Base-by-base conservation (phyloP, 64 coral and sea anemone species). In the Montipora efflorescens region DNA sequence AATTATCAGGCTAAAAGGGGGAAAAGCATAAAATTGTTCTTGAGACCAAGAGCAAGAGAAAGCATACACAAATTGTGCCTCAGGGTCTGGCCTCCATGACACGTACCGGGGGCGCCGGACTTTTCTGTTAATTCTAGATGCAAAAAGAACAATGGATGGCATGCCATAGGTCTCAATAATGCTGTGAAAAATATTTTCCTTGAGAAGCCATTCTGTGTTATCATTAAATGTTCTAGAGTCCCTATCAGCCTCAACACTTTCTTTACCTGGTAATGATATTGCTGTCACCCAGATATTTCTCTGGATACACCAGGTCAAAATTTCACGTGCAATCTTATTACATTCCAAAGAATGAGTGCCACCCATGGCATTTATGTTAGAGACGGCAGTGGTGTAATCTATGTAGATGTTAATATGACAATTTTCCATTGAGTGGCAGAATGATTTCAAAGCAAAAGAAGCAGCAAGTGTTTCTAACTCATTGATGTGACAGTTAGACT, bases 161-260 rank as follows among this genome's bases (percentile, higher is more conserved):
- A 52, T 88, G n/a, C 86, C 86, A 67, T 48, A 88, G 28, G 23
- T 73, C 11, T 28, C 47, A 74, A 61, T 14, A n/a, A 88, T 46
- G 86, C 18, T 52, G 25, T 55, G 28, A 25, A 88, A 88, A n/a
- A 43, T 15, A 74, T 2, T 61, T 74, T 45, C 5, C 22, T 88
- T 71, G 50, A 88, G 72, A n/a, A 69, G 16, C 86, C 86, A 88
- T 88, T 75, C 86, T 11, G 86, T 76, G 8, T n/a, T 79, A 45
- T 51, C 15, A 53, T 53, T 53, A 53, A 76, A 74, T 16, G 23
- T 62, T 76, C 69, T 23, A 43, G 66, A 74, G n/a, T 59, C 86
- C 50, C 20, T 76, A 49, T 88, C 86, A 1, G 86, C 68, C 15
- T 88, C 86, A 53, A 76, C 73, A 61, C 75, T 88, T 47, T 47